Evolutionary conservation across 2,113 vertebrate genomes (phyloP).

Genomic region (Nycticebus coucang): DNA sequence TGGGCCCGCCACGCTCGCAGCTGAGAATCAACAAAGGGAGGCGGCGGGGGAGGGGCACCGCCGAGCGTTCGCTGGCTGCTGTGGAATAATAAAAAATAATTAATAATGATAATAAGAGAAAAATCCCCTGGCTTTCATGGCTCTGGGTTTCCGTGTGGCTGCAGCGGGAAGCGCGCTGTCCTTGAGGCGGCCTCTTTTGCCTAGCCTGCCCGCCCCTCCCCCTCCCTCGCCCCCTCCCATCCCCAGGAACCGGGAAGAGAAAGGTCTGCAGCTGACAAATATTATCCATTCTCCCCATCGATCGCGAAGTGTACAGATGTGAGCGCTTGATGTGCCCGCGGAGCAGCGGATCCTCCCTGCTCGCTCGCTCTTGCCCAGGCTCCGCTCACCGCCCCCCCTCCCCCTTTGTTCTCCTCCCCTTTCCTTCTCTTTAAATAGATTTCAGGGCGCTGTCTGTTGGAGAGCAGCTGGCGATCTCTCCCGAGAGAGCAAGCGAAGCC

Average conservation of each 20-base stretch:
- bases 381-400: constrained; percentile 70
- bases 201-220: constrained; percentile 67
- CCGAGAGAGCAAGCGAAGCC: constrained; percentile 78
- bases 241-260: constrained; percentile 82
- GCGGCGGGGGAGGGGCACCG: constrained; percentile 70
- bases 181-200: constrained; percentile 83
- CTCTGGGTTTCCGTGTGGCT: constrained; percentile 72
- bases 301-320: constrained; percentile 88
- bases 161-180: constrained; percentile 80
- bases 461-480: constrained; percentile 87
- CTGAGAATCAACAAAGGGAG: constrained; percentile 80
- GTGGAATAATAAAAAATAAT: constrained; percentile 84
- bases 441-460: constrained; percentile 88
- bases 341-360: constrained; percentile 84
- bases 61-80: constrained; percentile 72
- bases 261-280: constrained; percentile 88
- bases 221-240: constrained; percentile 60
- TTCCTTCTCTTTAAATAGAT: constrained; percentile 88
- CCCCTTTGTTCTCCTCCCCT: constrained; percentile 83
- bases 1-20: constrained; percentile 74
- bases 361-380: constrained; percentile 76
- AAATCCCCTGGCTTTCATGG: constrained; percentile 77
- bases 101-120: constrained; percentile 82
- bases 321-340: constrained; percentile 86
- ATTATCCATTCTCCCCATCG: constrained; percentile 88